Evolutionary conservation across 2,113 vertebrate genomes (phyloP), one percentile per base, ranked within the genome.

Genomic region (Chlamydotis undulata): DNA sequence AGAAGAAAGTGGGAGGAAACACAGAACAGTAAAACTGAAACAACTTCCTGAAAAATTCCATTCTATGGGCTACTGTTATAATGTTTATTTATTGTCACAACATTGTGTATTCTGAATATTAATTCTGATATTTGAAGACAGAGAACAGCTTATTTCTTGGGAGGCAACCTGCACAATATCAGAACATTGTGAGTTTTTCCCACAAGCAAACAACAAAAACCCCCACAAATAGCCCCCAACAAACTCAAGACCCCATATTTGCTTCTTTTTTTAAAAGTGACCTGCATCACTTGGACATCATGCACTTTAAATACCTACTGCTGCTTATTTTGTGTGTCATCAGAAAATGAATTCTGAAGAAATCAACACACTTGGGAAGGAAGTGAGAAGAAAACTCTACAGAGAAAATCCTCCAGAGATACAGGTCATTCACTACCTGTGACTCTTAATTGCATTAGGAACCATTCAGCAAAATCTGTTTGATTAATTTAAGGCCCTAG

Each of bases 401-500:
- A 4, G 5, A 70, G 35, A 87, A 63, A 83, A 81, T 60, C 74
- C 61, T 81, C 77, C 63, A 88, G 65, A 85, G 50, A 73, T 14
- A 47, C 6, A 59, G 14, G 55, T 64, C 53, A 89, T 53, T 83
- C 25, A 26, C 65, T 73, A 43, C 17, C 60, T 77, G 19, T 14
- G 80, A 78, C 77, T 92, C 52, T 77, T 86, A 87, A 92, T 2
- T 74, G 67, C 69, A 63, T 41, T 63, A 95, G 26, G 29, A 94
- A 89, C 57, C 45, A 84, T 69, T 91, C 80, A 63, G 49, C 25
- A 90, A 86, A 78, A 93, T 69, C 80, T 63, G 55, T 74, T 75
- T 91, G 70, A 90, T 87, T 94, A 82, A 94, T 89, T 76, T 95
- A 91, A 87, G 69, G 41, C 23, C 53, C 21, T n/a, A 19, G 37